Base-by-base conservation (phyloP, 2,888 invertebrate genomes). In the Smittia aterrima region DNA sequence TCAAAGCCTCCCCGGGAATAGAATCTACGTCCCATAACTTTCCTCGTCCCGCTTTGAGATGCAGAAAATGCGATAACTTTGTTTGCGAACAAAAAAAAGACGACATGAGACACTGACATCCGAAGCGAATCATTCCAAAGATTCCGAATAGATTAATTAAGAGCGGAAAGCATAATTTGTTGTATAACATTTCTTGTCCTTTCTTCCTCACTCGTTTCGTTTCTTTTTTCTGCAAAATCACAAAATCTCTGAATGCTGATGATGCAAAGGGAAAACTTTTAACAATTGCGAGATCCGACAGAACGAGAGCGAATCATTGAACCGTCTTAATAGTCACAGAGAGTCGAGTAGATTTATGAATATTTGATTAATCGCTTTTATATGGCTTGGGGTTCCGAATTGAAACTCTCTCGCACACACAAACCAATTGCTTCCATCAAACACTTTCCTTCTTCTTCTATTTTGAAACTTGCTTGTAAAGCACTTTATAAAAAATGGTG, bases 361-460 rank as follows among this genome's bases (percentile, higher is more conserved):
- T 64, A 27, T 64, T 64, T 64, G 64, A 64, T 64, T 64, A 64
- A 64, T 64, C 64, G 64, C 27, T 64, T 64, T 64, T 64, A 58
- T 27, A 64, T 24, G 1, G n/a, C n/a, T 1, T 22, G 27, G 27
- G 27, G 22, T 64, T 64, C 58, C 4, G 38, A n/a, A n/a, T n/a
- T 38, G 38, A 38, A 11, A 38, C 38, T 38, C 38, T 38, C 38
- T 4, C 38, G 38, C 38, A 38, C 4, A 38, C 4, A 38, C 38
- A 11, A 38, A 38, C n/a, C n/a, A n/a, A n/a, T n/a, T n/a, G n/a
- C 16, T n/a, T 47, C 47, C 47, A 47, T 47, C 47, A 47, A 47
- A 47, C n/a, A 3, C 13, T 47, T 47, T 64, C 25, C 27, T 24
- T 24, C n/a, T n/a, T 13, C 9, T 20, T 64, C 64, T 24, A 4